A percentile compares a stretch with the other conserved stretches of the same genome.
Evolutionary conservation across 2,888 invertebrate genomes (phyloP).

Genomic region (Pseudoips prasinana): DNA sequence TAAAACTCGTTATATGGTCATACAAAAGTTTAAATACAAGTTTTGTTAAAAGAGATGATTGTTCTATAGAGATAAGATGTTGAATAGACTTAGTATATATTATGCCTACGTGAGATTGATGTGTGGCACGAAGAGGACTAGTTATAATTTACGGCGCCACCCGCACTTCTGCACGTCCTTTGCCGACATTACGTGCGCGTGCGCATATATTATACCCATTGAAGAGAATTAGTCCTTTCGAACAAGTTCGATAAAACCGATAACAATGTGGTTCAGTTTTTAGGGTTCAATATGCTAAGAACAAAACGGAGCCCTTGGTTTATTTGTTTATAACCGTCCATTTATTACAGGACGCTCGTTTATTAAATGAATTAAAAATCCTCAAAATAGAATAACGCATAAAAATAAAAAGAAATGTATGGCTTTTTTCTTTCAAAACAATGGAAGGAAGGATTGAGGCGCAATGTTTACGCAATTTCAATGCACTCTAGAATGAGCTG

Average conservation of each 20-base stretch:
- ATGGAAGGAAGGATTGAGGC: too few species aligned
- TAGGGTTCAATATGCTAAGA: too few species aligned
- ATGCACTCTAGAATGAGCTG: too few species aligned
- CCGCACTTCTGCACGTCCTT: constrained; percentile 20
- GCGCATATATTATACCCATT: constrained; percentile 19
- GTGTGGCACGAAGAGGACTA: constrained; percentile 11
- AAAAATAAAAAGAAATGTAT: too few species aligned
- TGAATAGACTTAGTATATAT: constrained; percentile 10
- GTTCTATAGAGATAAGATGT: constrained; percentile 19
- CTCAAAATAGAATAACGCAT: too few species aligned
- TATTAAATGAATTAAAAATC: too few species aligned
- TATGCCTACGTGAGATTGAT: constrained; percentile 8
- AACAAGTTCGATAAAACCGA: constrained; percentile 12
- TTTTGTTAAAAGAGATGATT: constrained; percentile 17
- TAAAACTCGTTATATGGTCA: constrained; percentile 37
- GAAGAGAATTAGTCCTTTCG: constrained; percentile 16
- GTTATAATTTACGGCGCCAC: constrained; percentile 12
- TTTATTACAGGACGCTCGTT: too few species aligned
- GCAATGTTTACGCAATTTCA: too few species aligned
- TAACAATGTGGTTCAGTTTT: constrained; percentile 4
- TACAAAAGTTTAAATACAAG: constrained; percentile 21
- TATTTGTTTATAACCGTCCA: too few species aligned
- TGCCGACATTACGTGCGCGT: constrained; percentile 25
- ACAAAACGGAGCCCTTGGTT: too few species aligned
- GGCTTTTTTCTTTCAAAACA: too few species aligned